These are phyloP conservation scores for Leptodactylus fallax DNA, from an alignment of 2,797 vertebrate genomes.

Conservation along the genomic window DNA sequence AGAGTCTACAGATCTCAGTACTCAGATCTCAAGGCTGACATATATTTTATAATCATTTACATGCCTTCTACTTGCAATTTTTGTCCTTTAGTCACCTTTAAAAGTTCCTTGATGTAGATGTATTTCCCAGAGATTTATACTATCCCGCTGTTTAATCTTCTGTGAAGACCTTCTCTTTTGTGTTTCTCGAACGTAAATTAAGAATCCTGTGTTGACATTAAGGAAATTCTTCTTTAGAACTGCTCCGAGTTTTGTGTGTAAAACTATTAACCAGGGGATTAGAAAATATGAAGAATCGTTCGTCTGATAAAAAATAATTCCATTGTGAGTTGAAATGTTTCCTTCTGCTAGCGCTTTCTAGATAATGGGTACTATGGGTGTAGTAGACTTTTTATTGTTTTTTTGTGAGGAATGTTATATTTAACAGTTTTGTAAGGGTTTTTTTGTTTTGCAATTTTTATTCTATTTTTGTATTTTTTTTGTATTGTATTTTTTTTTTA, in stretches of 20 bases:
- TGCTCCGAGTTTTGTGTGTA: conserved; percentile 18
- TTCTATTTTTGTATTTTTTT: not conserved
- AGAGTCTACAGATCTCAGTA: not conserved
- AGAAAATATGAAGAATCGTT: conserved; percentile 9
- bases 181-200: conserved; percentile 30
- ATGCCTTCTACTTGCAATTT: not conserved
- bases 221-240: conserved; percentile 28
- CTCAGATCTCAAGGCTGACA: not conserved
- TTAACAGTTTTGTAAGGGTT: too few species aligned
- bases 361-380: not conserved
- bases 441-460: not conserved
- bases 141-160: conserved; percentile 51
- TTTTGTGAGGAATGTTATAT: too few species aligned
- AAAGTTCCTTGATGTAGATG: conserved; percentile 23
- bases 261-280: conserved; percentile 40
- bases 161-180: conserved; percentile 39
- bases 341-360: conserved; percentile 9
- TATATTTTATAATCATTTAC: conserved; percentile 14
- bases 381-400: not conserved
- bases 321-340: conserved; percentile 24
- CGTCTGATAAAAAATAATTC: conserved; percentile 21
- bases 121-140: conserved; percentile 31
- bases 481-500: not conserved
- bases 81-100: conserved; percentile 40
- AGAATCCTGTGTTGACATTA: conserved; percentile 39